phyloP scores from a whole-genome alignment of 1,140 invertebrate species.

The Frieseomelitta varia region DNA sequence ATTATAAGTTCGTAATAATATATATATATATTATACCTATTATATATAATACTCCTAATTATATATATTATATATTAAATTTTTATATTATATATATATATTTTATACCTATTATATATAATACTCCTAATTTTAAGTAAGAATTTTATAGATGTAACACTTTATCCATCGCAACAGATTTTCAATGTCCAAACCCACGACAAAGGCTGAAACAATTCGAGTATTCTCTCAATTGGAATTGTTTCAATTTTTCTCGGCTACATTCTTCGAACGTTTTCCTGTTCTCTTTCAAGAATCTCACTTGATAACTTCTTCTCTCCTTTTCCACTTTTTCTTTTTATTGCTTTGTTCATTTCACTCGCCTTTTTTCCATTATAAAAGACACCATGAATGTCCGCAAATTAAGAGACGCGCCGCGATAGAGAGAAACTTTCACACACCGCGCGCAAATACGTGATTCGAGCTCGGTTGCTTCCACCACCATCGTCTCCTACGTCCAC shows the following conservation, averaged over 20 bases:
- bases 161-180: not conserved
- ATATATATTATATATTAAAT: too few relatives aligned
- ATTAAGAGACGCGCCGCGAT: conserved; percentile 12
- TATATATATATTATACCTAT: too few relatives aligned
- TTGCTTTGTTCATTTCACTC: not conserved
- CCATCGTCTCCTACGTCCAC: not conserved
- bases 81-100: too few relatives aligned
- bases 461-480: not conserved
- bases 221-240: too few relatives aligned
- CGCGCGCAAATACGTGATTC: not conserved
- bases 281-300: not conserved
- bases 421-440: not conserved
- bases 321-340: not conserved
- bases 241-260: too few relatives aligned
- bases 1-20: too few relatives aligned
- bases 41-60: too few relatives aligned
- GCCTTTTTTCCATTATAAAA: not conserved
- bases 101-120: too few relatives aligned
- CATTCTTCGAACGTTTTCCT: not conserved
- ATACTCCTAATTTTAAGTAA: too few relatives aligned
- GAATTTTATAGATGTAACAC: not conserved
- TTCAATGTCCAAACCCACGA: not conserved
- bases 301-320: not conserved
- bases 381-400: not conserved
- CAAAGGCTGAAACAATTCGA: not conserved